Percentiles rank a stretch among this genome's conserved stretches.
Evolutionary conservation across 92 coral and sea anemone species (phyloP).

Genomic region (Siderastrea radians): DNA sequence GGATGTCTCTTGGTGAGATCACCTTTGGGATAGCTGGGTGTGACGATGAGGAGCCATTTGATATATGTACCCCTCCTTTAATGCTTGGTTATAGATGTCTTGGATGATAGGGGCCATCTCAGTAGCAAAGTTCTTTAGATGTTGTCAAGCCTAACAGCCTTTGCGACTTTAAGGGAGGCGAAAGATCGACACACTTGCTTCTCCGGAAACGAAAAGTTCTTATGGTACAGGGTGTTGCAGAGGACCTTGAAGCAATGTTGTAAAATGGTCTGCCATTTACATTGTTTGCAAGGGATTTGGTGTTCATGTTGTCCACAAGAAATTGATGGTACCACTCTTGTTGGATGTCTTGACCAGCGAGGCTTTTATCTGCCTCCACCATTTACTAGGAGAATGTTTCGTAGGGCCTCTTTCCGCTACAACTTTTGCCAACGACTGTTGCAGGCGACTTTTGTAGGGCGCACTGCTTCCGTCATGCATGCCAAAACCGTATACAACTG

Average conservation of each 20-base stretch:
- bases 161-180: background rate
- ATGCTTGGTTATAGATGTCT: conserved; percentile 41
- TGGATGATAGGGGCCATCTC: conserved; percentile 39
- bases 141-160: conserved; percentile 50
- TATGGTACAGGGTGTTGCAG: conserved; percentile 30
- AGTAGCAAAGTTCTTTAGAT: conserved; percentile 34
- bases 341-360: conserved; percentile 27
- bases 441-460: no score
- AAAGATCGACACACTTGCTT: conserved; percentile 22
- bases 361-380: conserved; percentile 59
- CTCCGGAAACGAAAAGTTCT: conserved; percentile 42
- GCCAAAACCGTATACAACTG: no score
- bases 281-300: conserved; percentile 14
- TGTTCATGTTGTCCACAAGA: conserved; percentile 19
- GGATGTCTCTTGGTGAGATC: background rate
- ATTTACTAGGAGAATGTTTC: background rate
- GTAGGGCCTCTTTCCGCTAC: no score
- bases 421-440: no score
- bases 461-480: no score
- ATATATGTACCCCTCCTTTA: conserved; percentile 22
- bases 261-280: conserved; percentile 41
- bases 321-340: conserved; percentile 48
- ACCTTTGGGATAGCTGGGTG: conserved; percentile 44
- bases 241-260: conserved; percentile 7
- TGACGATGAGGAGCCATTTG: background rate